These are phyloP conservation scores for Origma solitaria DNA, from an alignment of 2,113 vertebrate genomes.

Conservation along the genomic window DNA sequence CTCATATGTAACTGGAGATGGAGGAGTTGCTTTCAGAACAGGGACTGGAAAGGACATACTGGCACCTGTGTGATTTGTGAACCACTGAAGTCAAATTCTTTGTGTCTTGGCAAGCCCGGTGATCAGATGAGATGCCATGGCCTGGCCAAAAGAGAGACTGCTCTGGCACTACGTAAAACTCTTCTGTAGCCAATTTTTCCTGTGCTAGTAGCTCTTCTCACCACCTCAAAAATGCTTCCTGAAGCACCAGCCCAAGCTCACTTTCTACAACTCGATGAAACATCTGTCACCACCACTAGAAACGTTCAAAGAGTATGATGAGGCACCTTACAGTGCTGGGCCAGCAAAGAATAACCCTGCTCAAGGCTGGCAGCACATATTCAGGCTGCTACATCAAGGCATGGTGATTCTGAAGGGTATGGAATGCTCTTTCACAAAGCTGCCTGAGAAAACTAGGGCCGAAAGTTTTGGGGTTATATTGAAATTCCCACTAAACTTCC, in stretches of 20 bases:
- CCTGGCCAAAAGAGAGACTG: not conserved
- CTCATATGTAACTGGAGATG: slow-evolving; percentile 34
- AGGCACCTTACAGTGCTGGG: not conserved
- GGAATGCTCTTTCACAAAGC: not conserved
- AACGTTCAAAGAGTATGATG: not conserved
- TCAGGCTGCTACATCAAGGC: not conserved
- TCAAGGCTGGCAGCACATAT: not conserved
- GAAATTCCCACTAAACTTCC: not conserved
- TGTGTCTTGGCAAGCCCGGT: slow-evolving; percentile 17
- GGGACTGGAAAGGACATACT: slow-evolving; percentile 38
- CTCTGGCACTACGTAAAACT: not conserved
- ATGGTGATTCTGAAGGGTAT: not conserved
- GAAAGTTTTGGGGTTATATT: not conserved
- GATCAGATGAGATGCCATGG: not conserved
- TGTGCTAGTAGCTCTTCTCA: not conserved
- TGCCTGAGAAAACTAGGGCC: not conserved
- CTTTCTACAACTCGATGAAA: not conserved
- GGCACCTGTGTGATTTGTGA: slow-evolving; percentile 49
- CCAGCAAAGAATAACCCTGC: not conserved
- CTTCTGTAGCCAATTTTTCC: not conserved
- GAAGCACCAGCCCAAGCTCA: not conserved
- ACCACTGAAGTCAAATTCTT: slow-evolving; percentile 8
- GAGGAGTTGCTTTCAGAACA: slow-evolving; percentile 30
- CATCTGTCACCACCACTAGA: not conserved
- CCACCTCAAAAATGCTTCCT: not conserved